Evolutionary conservation across 2,113 vertebrate species (phyloP), one percentile per base, ranked within the genome.

Genomic region (Anolis carolinensis): DNA sequence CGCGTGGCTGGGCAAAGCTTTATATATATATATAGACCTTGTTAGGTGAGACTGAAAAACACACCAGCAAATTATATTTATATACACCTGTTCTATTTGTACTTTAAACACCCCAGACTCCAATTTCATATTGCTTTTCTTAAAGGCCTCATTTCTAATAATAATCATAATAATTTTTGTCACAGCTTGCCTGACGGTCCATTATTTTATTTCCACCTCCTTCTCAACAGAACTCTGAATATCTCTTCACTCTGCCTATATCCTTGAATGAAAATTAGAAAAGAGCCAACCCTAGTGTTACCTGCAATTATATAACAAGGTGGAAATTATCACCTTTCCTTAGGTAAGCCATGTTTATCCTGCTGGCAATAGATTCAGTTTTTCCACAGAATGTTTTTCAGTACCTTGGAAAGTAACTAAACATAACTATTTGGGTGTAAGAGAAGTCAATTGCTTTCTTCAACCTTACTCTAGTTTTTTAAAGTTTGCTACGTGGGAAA

Each of bases 321-420:
- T 85, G 73, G 67, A 67, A 85, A 48, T 89, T 88, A 88, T 18
- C 62, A 59, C 74, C 82, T 86, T 14, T 63, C 74, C 87, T 1
- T 0, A 23, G 39, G 65, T 87, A 87, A 87, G 81, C 2, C 18
- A 87, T 25, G 79, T 93, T 91, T 9, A 30, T 86, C 23, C 84
- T 72, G 44, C 75, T 14, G 48, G 82, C 23, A 84, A 93, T 82
- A 79, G 13, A 32, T 84, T 16, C 0, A 25, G 79, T 91, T 90
- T 70, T 59, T 25, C 73, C 88, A 1, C 44, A 48, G 68, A 78
- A 74, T 32, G 32, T 81, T 76, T 82, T 90, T 62, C 50, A 85
- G 68, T 75, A 68, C 50, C 62, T 77, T 77, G 82, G 77, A 65
- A 86, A 82, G 86, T 92, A 71, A 79, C 32, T 67, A 32, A 87